phyloP scores from a whole-genome alignment of 2,797 vertebrate genomes.

The Ispidina lecontei region DNA sequence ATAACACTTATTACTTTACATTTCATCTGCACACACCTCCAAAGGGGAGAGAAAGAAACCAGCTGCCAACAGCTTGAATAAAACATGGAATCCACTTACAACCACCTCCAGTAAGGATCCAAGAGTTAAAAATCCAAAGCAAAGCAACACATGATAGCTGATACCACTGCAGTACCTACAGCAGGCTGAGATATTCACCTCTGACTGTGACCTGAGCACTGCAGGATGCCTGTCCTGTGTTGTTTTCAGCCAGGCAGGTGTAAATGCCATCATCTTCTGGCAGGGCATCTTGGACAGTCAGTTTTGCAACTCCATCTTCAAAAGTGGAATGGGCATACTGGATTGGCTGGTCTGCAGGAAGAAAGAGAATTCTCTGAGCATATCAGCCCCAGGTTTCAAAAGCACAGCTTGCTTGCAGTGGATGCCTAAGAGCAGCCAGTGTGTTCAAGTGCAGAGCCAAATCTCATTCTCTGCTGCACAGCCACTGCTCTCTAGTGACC shows the following conservation, averaged over 20 bases:
- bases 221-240: slow-evolving; percentile 79
- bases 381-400: background rate
- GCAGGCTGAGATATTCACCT: slow-evolving; percentile 73
- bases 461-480: background rate
- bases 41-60: background rate
- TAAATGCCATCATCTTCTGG: slow-evolving; percentile 84
- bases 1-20: background rate
- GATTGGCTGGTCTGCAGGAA: slow-evolving; percentile 80
- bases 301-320: slow-evolving; percentile 76
- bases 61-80: background rate
- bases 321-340: slow-evolving; percentile 78
- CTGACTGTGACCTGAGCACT: slow-evolving; percentile 81
- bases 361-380: background rate
- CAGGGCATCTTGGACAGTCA: slow-evolving; percentile 81
- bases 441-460: background rate
- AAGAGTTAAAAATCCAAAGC: background rate
- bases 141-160: background rate
- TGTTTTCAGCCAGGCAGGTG: slow-evolving; percentile 84
- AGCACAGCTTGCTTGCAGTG: background rate
- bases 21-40: background rate
- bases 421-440: background rate
- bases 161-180: background rate
- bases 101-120: background rate
- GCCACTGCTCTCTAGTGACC: slow-evolving; percentile 2
- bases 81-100: background rate